These are phyloP conservation scores for Rhagophthalmus giganteus DNA, from an alignment of 2,888 invertebrate genomes.

Conservation along the genomic window DNA sequence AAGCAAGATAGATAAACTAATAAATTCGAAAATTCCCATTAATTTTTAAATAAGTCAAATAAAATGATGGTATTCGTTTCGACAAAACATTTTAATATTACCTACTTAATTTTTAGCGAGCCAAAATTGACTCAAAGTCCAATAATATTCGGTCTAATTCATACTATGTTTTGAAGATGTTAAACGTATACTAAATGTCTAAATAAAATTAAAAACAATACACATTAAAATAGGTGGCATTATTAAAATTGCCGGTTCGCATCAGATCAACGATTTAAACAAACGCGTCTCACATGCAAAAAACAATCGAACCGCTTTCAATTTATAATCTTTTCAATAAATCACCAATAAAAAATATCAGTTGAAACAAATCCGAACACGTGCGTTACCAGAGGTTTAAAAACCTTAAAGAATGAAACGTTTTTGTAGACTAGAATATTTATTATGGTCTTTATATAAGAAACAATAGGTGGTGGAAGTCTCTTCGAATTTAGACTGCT, in stretches of 20 bases:
- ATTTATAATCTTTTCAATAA: background rate
- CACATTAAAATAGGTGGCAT: no score
- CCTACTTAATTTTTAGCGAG: no score
- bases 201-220: background rate
- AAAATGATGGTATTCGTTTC: no score
- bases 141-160: no score
- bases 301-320: background rate
- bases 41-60: no score
- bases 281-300: background rate
- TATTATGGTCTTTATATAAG: background rate
- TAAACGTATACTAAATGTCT: background rate
- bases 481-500: background rate
- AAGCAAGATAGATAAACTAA: no score
- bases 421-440: constrained; percentile 1
- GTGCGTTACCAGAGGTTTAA: background rate
- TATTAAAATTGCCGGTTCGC: no score
- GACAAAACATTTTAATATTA: no score
- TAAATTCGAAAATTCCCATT: no score
- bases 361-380: background rate
- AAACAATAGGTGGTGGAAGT: constrained; percentile 1
- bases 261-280: no score
- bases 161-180: no score
- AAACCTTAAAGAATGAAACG: background rate
- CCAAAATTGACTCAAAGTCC: no score
- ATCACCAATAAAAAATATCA: background rate